Base-by-base conservation (phyloP, 2,888 invertebrate species). In the Abscondita cerata region DNA sequence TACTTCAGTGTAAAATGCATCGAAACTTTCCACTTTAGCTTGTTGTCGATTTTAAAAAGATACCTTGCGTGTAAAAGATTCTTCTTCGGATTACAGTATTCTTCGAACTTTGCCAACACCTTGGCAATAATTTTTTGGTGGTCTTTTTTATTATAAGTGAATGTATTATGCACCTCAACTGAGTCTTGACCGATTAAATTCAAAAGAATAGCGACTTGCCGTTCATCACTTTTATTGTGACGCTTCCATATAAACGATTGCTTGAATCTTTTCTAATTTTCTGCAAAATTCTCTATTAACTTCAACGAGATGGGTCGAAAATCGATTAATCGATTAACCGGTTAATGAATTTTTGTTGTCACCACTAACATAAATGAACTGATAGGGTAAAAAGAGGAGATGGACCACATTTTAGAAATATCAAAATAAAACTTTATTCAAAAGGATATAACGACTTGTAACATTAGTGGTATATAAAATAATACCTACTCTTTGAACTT, bases 61-160 rank as follows among this genome's bases (percentile, higher is more conserved):
- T 16, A 18, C 33, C 48, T 18, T 33, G 56, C 34, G 25, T 50
- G 48, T 12, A 55, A 18, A n/a, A 50, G 15, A 38, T 13, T 38
- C 18, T 56, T 56, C 25, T 36, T 56, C 1, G 56, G 48, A 34
- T 50, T 56, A 40, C 36, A 50, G 18, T 56, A 50, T 48, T 11
- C 18, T 36, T 50, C 50, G 34, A 56, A 56, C 5, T 1, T 3
- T 1, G 16, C 8, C 15, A 56, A 33, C 13, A 50, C 56, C 6
- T 50, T 67, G 1, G 1, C 31, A 2, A 46, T 31, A 9, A 12
- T n/a, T 20, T 44, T 19, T 25, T 38, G n/a, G 13, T 38, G n/a
- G 13, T 52, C 31, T 16, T n/a, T 6, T 18, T 3, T 40, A 2
- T 1, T 20, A 25, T 16, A 40, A 3, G 1, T 40, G 11, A 34